Base-by-base conservation (phyloP, 2,113 vertebrate species). In the Albula goreensis region DNA sequence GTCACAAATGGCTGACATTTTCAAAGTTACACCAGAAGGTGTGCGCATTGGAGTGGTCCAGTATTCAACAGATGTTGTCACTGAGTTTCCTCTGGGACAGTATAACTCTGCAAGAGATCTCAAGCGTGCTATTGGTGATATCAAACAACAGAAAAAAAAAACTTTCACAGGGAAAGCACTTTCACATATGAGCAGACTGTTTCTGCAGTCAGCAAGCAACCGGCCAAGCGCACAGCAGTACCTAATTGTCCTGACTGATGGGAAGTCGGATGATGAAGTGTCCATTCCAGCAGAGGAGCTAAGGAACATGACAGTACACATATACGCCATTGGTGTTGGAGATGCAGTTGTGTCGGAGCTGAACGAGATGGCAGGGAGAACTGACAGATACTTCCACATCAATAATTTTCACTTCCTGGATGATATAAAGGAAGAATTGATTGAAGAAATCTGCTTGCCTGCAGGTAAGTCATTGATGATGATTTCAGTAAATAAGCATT, bases 1-100 rank as follows among this genome's bases (percentile, higher is more conserved):
- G n/a, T 89, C 87, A 0, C 89, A 91, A 15, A 85, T 95, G 0
- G 84, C 91, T 11, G 85, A 53, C 2, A 89, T 92, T 88, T 94
- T 95, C 90, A 89, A 90, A 49, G 88, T 95, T 2, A 94, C 91
- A 8, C 90, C 89, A 5, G 82, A 92, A 3, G 92, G 93, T 31
- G 92, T 95, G 51, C 92, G 89, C 0, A 86, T 94, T 3, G 94
- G 92, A 81, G 91, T 91, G 0, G 89, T 94, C 7, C 94, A 94
- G 85, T 95, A 90, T 0, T 90, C 92, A 0, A 74, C 89, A n/a
- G 8, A 0, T 25, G 88, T 31, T 83, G 81, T 83, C 87, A 25
- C 83, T 50, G 92, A 93, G 56, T 90, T 93, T 86, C 83, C 84
- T 50, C 89, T 94, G 70, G 19, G 66, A 85, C 12, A 0, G 7